These are phyloP conservation scores for Prochilodus magdalenae DNA, from an alignment of 2,113 vertebrate species.

Conservation along the genomic window DNA sequence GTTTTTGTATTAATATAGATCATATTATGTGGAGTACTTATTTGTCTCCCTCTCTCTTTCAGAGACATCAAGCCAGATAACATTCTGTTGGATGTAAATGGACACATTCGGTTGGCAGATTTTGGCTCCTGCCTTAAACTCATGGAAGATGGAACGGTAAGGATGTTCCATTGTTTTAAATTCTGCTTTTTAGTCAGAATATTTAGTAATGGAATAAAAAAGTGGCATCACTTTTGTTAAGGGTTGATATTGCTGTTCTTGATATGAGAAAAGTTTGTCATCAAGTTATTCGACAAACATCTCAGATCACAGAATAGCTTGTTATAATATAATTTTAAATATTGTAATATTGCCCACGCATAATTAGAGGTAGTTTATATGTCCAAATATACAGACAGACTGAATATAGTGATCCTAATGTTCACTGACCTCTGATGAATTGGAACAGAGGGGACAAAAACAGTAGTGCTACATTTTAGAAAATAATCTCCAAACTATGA, in stretches of 20 bases:
- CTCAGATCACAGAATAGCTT: too few species aligned
- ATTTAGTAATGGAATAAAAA: background rate
- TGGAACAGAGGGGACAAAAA: too few species aligned
- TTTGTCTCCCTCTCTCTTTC: slow-evolving; percentile 11
- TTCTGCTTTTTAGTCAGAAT: background rate
- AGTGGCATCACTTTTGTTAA: background rate
- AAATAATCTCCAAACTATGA: too few species aligned
- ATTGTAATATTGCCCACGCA: too few species aligned
- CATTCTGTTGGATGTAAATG: slow-evolving; percentile 97
- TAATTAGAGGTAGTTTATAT: too few species aligned
- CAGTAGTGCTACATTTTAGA: too few species aligned
- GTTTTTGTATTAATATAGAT: background rate
- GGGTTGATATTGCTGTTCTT: background rate
- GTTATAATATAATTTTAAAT: too few species aligned
- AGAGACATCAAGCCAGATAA: slow-evolving; percentile 99
- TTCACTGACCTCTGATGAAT: too few species aligned
- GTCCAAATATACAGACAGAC: too few species aligned
- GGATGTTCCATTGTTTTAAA: slow-evolving; percentile 21
- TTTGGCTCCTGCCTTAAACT: slow-evolving; percentile 98
- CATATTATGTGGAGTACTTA: background rate
- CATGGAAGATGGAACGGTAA: slow-evolving; percentile 98
- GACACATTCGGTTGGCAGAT: slow-evolving; percentile 97
- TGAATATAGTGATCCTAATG: too few species aligned
- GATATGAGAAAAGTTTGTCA: too few species aligned
- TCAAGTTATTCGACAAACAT: too few species aligned